phyloP scores from a whole-genome alignment of 2,797 vertebrate species.

The Melanotaenia nigrans region DNA sequence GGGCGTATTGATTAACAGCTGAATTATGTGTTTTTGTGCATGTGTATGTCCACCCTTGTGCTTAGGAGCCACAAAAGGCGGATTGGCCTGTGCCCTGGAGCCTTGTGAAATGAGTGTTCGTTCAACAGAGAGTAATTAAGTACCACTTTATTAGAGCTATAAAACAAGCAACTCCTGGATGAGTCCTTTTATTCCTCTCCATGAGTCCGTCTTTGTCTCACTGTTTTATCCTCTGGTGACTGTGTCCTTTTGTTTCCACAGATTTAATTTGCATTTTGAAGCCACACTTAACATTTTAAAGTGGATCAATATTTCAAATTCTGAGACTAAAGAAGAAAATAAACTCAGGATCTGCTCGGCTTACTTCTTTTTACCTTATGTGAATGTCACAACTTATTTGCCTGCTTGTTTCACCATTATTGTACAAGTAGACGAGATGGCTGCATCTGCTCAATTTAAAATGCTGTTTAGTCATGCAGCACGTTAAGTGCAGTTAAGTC shows the following conservation, averaged over 20 bases:
- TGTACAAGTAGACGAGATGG: background rate
- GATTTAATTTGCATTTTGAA: background rate
- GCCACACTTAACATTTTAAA: background rate
- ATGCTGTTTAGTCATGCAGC: background rate
- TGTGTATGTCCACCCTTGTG: slow-evolving; percentile 27
- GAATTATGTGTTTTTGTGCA: slow-evolving; percentile 18
- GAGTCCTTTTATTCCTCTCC: background rate
- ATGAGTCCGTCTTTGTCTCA: slow-evolving; percentile 3
- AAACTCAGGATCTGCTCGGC: background rate
- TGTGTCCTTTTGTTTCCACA: background rate
- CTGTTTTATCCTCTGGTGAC: background rate
- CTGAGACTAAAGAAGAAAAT: background rate
- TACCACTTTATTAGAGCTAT: slow-evolving; percentile 35
- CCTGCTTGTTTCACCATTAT: background rate
- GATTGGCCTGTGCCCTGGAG: slow-evolving; percentile 23
- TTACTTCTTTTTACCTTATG: background rate
- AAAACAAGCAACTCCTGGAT: slow-evolving; percentile 29
- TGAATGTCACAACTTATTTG: background rate
- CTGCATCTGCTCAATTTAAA: background rate
- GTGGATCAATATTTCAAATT: background rate
- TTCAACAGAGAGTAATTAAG: slow-evolving; percentile 37
- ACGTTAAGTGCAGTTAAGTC: background rate
- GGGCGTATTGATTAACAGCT: slow-evolving; percentile 40
- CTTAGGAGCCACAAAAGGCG: slow-evolving; percentile 2
- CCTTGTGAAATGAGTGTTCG: slow-evolving; percentile 10